A percentile compares a stretch with the other conserved stretches of the same genome.
Conservation (phyloP, 37 sponge, comb jelly and placozoan genomes). For the Cladorhizidae sp. region DNA sequence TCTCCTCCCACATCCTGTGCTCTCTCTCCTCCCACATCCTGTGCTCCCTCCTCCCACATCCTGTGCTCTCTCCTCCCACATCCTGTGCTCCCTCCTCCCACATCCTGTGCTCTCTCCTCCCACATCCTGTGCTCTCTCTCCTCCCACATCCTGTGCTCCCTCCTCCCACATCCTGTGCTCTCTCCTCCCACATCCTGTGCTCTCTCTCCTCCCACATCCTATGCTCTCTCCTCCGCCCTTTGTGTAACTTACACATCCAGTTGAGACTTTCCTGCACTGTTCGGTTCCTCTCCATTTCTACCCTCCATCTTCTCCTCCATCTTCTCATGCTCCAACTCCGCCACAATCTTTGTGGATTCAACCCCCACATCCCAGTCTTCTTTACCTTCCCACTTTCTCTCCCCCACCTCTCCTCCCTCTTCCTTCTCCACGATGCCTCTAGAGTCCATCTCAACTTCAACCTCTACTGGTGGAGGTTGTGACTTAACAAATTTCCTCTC, state of each 20-base stretch:
- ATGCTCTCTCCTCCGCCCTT: too few species aligned
- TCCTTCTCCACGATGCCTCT: neutral
- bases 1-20: neutral
- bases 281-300: neutral
- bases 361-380: neutral
- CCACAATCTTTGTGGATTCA: neutral
- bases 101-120: neutral
- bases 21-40: neutral
- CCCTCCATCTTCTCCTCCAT: neutral
- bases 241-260: neutral
- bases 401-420: constrained; percentile 1
- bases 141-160: neutral
- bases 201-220: neutral
- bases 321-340: neutral
- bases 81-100: neutral
- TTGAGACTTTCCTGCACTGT: neutral
- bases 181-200: neutral
- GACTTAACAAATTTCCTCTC: constrained; percentile 5
- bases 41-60: neutral
- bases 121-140: neutral
- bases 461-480: neutral
- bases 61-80: too few species aligned
- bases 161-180: neutral
- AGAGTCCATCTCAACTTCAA: neutral
- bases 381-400: neutral